Evolutionary conservation across 2,797 vertebrate species (phyloP).

Genomic region (Pangasius djambal): DNA sequence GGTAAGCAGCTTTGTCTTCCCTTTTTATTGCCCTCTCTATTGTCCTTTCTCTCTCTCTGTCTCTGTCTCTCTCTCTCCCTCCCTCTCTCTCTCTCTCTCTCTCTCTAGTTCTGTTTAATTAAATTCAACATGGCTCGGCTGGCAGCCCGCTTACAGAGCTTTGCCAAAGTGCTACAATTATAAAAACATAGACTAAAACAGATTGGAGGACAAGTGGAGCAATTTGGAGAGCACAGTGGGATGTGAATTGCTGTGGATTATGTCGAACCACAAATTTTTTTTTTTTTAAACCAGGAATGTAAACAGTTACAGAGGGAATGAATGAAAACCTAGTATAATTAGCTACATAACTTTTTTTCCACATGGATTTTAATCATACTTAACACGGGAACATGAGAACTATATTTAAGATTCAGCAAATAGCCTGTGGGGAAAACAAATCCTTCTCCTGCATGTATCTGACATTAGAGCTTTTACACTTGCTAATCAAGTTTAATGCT

Average conservation of each 20-base stretch:
- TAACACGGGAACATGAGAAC: background rate
- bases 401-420: background rate
- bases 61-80: background rate
- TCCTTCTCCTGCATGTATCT: background rate
- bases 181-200: slow-evolving; percentile 76
- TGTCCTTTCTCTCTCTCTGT: background rate
- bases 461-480: slow-evolving; percentile 13
- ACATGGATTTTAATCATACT: too few species aligned
- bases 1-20: slow-evolving; percentile 72
- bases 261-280: slow-evolving; percentile 27
- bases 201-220: slow-evolving; percentile 72
- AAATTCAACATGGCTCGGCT: slow-evolving; percentile 68
- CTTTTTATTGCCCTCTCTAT: slow-evolving; percentile 2
- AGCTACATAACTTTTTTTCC: background rate
- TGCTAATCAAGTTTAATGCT: slow-evolving; percentile 30
- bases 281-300: background rate
- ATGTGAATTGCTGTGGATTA: slow-evolving; percentile 72
- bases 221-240: slow-evolving; percentile 69
- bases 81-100: slow-evolving; percentile 8
- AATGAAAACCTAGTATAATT: slow-evolving; percentile 9
- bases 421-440: background rate
- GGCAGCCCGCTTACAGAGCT: slow-evolving; percentile 69
- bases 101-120: slow-evolving; percentile 60
- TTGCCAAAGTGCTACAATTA: slow-evolving; percentile 74
- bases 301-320: slow-evolving; percentile 10